These are phyloP conservation scores for Drosophila niveifrons DNA, from an alignment of 2,888 invertebrate species.

Conservation along the genomic window DNA sequence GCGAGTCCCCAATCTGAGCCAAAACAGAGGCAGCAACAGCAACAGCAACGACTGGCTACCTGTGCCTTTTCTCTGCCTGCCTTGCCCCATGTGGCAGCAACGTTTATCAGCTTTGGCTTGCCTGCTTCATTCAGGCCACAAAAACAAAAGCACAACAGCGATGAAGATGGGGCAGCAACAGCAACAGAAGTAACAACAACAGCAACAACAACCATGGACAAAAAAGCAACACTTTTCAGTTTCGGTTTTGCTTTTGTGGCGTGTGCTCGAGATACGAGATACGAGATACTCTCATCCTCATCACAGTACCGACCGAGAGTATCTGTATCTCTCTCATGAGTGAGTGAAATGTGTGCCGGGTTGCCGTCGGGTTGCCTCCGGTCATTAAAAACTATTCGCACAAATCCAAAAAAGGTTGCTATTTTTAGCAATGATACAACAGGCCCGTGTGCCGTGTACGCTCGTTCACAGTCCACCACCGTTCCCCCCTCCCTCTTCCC, in stretches of 20 bases:
- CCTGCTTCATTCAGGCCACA: conserved; percentile 22
- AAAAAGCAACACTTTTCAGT: conserved; percentile 46
- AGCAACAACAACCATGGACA: not conserved
- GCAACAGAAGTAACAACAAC: not conserved
- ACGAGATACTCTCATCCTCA: conserved; percentile 23
- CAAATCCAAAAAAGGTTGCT: conserved; percentile 75
- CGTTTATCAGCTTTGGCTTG: conserved; percentile 44
- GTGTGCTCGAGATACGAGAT: conserved; percentile 53
- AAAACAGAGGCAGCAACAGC: conserved; percentile 15
- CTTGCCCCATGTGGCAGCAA: conserved; percentile 49
- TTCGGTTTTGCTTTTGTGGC: conserved; percentile 41
- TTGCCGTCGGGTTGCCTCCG: conserved; percentile 53
- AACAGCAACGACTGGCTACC: conserved; percentile 25
- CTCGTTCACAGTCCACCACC: conserved; percentile 42
- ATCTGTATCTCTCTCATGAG: conserved; percentile 34
- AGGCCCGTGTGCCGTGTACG: conserved; percentile 33
- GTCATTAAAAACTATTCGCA: conserved; percentile 65
- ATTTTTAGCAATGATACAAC: conserved; percentile 77
- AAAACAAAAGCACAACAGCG: conserved; percentile 13
- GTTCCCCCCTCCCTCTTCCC: not conserved
- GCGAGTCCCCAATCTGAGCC: conserved; percentile 35
- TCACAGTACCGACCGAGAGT: conserved; percentile 3
- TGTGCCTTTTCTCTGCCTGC: not conserved
- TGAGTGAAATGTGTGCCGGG: conserved; percentile 44
- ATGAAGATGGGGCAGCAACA: conserved; percentile 1